phyloP scores from a whole-genome alignment of 2,888 invertebrate species.

The Noctua janthina region DNA sequence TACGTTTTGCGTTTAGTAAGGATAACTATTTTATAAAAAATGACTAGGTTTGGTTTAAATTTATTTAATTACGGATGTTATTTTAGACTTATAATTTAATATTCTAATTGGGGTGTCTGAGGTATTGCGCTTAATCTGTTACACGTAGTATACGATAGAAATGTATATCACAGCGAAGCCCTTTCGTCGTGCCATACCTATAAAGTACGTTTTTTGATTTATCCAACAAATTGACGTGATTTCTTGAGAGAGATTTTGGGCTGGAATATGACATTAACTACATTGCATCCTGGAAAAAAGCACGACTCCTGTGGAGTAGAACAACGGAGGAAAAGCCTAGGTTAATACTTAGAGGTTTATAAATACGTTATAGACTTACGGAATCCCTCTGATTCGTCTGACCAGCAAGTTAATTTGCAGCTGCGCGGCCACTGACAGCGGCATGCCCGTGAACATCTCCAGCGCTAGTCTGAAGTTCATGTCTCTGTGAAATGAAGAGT shows the following conservation, averaged over 20 bases:
- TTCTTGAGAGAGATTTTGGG: not conserved
- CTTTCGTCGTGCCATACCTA: not conserved
- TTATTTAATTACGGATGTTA: too few species aligned
- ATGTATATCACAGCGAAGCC: not conserved
- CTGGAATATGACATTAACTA: not conserved
- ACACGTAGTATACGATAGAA: not conserved
- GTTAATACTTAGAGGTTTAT: not conserved
- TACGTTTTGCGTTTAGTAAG: too few species aligned
- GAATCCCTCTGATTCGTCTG: slow-evolving; percentile 75
- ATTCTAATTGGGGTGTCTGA: too few species aligned
- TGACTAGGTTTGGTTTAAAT: too few species aligned
- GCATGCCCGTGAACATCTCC: slow-evolving; percentile 95
- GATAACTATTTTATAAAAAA: too few species aligned
- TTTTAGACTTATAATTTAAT: too few species aligned
- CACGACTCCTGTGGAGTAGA: not conserved
- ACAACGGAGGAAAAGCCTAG: not conserved
- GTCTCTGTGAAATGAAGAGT: slow-evolving; percentile 75
- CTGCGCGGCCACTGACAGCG: slow-evolving; percentile 93
- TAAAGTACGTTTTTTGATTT: not conserved
- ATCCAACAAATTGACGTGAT: not conserved
- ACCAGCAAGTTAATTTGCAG: slow-evolving; percentile 93
- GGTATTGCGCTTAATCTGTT: too few species aligned
- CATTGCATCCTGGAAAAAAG: not conserved
- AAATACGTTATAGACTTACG: slow-evolving; percentile 71
- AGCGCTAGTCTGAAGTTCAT: slow-evolving; percentile 93